These are phyloP conservation scores for Crotophaga sulcirostris DNA, from an alignment of 2,113 vertebrate genomes.

Conservation along the genomic window DNA sequence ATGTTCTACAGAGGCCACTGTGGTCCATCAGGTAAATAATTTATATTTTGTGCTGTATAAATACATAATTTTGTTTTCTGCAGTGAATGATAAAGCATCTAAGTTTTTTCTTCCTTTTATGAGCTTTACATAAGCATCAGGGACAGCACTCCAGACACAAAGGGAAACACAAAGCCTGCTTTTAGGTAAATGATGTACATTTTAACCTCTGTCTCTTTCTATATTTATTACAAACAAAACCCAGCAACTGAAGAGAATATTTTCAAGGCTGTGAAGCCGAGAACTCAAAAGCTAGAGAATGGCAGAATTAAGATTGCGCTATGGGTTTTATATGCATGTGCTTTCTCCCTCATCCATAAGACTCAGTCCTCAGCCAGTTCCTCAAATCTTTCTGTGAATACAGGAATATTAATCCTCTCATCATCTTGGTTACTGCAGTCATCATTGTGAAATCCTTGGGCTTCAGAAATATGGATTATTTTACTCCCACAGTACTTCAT, in stretches of 20 bases:
- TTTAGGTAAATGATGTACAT: background rate
- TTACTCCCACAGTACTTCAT: background rate
- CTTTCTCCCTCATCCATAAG: background rate
- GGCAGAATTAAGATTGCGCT: background rate
- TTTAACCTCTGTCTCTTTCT: background rate
- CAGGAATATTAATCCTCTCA: background rate
- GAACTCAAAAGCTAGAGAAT: background rate
- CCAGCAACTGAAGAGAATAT: background rate
- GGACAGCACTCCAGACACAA: background rate
- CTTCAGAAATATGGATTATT: background rate
- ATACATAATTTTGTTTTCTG: background rate
- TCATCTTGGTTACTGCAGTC: background rate
- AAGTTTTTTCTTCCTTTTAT: background rate
- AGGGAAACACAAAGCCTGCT: background rate
- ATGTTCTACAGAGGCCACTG: constrained; percentile 1
- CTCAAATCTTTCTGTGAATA: background rate
- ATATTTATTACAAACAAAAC: background rate
- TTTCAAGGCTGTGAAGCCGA: background rate
- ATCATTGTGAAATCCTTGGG: background rate
- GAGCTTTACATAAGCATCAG: background rate
- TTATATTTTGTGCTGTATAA: constrained; percentile 30
- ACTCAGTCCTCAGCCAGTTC: background rate
- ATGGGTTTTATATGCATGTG: background rate
- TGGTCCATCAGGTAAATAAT: constrained; percentile 50
- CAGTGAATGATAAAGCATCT: background rate